Conservation (phyloP, 1,140 invertebrate species). For the Uloborus diversus region DNA sequence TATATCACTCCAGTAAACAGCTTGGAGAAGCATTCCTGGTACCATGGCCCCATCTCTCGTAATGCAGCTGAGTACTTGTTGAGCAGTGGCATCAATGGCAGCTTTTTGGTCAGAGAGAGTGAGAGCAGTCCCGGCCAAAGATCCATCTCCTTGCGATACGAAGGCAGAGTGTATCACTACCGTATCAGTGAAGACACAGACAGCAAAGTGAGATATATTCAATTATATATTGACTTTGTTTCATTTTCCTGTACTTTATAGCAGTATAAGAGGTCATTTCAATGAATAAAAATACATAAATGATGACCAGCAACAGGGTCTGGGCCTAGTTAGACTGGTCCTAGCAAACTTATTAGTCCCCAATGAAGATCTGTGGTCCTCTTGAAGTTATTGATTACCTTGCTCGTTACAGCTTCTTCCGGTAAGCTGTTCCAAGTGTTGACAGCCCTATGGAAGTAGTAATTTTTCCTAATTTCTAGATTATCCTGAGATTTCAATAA, state of each 20-base stretch:
- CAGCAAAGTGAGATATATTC: conserved; percentile 72
- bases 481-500: too few relatives aligned
- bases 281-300: too few relatives aligned
- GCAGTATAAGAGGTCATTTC: too few relatives aligned
- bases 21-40: conserved; percentile 98
- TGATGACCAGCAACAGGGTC: too few relatives aligned
- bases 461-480: too few relatives aligned
- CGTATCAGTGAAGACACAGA: conserved; percentile 94
- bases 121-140: conserved; percentile 97
- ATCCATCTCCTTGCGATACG: conserved; percentile 90
- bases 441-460: too few relatives aligned
- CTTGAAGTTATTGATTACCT: too few relatives aligned
- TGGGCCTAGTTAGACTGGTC: too few relatives aligned
- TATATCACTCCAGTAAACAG: conserved; percentile 99
- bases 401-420: too few relatives aligned
- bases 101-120: conserved; percentile 96
- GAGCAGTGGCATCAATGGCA: conserved; percentile 98
- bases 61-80: conserved; percentile 98
- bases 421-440: too few relatives aligned
- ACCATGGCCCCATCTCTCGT: conserved; percentile 93
- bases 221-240: background rate
- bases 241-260: background rate
- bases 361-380: too few relatives aligned
- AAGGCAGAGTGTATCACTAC: conserved; percentile 95
- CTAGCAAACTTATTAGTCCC: too few relatives aligned